These are phyloP conservation scores for Columba guinea DNA, from an alignment of 2,797 vertebrate species.

Conservation along the genomic window DNA sequence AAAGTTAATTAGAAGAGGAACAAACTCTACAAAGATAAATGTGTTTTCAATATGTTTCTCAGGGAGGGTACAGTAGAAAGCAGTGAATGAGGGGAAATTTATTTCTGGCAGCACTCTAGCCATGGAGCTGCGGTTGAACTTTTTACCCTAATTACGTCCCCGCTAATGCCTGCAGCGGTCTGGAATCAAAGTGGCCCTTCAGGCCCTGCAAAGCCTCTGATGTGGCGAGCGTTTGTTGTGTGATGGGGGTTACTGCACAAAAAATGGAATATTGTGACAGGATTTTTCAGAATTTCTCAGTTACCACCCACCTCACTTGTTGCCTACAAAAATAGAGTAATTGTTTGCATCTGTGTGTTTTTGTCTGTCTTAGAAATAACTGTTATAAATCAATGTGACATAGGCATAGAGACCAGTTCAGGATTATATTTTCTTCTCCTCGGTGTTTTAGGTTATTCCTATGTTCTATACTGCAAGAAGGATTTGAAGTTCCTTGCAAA, in stretches of 20 bases:
- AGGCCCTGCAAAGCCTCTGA: slow-evolving; percentile 88
- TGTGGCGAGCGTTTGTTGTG: slow-evolving; percentile 92
- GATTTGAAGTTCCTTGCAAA: not conserved
- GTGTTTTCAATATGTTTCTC: slow-evolving; percentile 85
- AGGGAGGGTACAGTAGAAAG: slow-evolving; percentile 80
- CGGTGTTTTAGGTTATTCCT: slow-evolving; percentile 6
- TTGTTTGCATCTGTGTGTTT: slow-evolving; percentile 89
- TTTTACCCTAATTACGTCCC: slow-evolving; percentile 98
- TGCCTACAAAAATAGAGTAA: slow-evolving; percentile 90
- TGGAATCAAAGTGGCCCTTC: slow-evolving; percentile 90
- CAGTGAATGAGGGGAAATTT: slow-evolving; percentile 86
- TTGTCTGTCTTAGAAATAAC: slow-evolving; percentile 78
- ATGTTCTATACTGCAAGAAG: not conserved
- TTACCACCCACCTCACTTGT: slow-evolving; percentile 89
- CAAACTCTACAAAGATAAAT: slow-evolving; percentile 79
- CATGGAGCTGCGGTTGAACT: slow-evolving; percentile 91
- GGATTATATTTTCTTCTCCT: slow-evolving; percentile 59
- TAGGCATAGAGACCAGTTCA: slow-evolving; percentile 50
- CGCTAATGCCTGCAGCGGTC: slow-evolving; percentile 91
- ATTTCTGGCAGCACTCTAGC: slow-evolving; percentile 88
- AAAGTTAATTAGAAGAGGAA: slow-evolving; percentile 82
- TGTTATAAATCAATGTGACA: slow-evolving; percentile 85
- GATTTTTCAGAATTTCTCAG: slow-evolving; percentile 80
- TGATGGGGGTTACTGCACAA: slow-evolving; percentile 81
- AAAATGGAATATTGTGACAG: slow-evolving; percentile 83